phyloP scores from a whole-genome alignment of 2,888 invertebrate species.

The Crepidodera aurea region DNA sequence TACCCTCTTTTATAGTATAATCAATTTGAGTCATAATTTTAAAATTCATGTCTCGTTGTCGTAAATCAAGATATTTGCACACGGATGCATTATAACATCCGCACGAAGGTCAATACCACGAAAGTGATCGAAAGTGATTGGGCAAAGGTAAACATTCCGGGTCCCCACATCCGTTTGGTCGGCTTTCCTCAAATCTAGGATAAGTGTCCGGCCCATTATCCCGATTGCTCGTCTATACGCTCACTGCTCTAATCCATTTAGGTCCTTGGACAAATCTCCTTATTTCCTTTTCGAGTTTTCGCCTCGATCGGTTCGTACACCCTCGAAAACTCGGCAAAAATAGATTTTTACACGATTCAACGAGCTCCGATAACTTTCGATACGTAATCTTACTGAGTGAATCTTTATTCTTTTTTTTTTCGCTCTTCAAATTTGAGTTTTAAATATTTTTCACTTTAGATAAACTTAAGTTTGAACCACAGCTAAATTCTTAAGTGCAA shows the following conservation, averaged over 20 bases:
- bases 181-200: constrained; percentile 52
- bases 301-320: constrained; percentile 1
- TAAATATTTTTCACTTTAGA: neutral
- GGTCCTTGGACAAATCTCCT: constrained; percentile 42
- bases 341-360: constrained; percentile 30
- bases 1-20: too few relatives aligned
- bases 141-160: constrained; percentile 51
- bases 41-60: too few relatives aligned
- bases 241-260: constrained; percentile 59
- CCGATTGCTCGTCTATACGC: constrained; percentile 61
- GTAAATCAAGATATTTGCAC: too few relatives aligned
- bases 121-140: constrained; percentile 49
- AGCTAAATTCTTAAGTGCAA: too few relatives aligned
- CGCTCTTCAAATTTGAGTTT: neutral
- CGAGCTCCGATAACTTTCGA: constrained; percentile 21
- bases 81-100: neutral
- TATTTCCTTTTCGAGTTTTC: constrained; percentile 36
- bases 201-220: constrained; percentile 63
- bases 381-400: constrained; percentile 20
- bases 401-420: constrained; percentile 2
- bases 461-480: too few relatives aligned
- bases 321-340: constrained; percentile 23
- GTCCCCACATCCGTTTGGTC: constrained; percentile 42
- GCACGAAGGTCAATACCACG: constrained; percentile 7
- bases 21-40: too few relatives aligned